These are phyloP conservation scores for Pipistrellus nathusii DNA, from an alignment of 2,797 vertebrate genomes.

Conservation along the genomic window DNA sequence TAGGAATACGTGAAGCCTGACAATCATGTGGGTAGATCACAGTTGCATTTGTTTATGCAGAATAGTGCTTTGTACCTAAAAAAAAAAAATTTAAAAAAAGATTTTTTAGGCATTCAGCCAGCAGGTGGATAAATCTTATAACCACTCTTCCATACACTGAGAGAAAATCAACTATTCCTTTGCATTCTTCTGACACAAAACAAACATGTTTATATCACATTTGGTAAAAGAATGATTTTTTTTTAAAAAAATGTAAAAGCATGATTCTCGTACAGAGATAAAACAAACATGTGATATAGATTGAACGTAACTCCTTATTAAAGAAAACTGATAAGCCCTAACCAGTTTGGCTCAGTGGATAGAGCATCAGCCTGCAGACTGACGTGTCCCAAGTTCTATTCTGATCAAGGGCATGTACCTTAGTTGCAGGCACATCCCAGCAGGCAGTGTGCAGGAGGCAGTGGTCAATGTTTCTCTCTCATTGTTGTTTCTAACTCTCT, in stretches of 20 bases:
- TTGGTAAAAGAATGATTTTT: conserved; percentile 4
- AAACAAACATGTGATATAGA: not conserved
- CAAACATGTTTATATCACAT: not conserved
- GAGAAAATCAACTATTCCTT: conserved; percentile 1
- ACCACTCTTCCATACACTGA: not conserved
- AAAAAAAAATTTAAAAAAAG: not conserved
- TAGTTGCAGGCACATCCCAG: too few species aligned
- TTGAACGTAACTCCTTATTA: conserved; percentile 1
- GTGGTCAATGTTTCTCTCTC: too few species aligned
- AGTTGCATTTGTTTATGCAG: not conserved
- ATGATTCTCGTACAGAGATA: not conserved
- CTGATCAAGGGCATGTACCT: too few species aligned
- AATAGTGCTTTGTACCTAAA: not conserved
- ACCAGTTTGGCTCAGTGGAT: too few species aligned
- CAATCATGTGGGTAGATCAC: not conserved
- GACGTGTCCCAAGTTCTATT: too few species aligned
- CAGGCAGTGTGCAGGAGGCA: too few species aligned
- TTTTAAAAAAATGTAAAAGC: not conserved
- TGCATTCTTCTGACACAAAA: not conserved
- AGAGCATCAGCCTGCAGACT: too few species aligned
- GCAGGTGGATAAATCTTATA: not conserved
- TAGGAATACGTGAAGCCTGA: not conserved
- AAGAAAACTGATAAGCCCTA: not conserved
- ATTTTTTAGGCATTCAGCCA: not conserved
- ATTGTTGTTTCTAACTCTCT: too few species aligned